phyloP scores from a whole-genome alignment of 2,113 vertebrate species.

The Oreochromis tanganicae region DNA sequence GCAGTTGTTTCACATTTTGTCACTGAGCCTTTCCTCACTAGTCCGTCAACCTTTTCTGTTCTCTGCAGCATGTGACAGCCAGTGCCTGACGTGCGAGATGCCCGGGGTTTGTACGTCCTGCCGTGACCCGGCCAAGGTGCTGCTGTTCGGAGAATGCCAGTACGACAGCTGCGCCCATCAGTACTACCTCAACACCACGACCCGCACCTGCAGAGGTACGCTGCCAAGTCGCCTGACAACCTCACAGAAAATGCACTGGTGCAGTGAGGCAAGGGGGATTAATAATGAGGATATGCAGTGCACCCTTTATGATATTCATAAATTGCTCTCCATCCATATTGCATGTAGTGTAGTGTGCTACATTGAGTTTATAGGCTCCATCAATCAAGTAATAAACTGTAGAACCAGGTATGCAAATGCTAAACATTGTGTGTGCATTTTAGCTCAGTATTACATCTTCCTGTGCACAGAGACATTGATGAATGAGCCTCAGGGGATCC shows the following conservation, averaged over 20 bases:
- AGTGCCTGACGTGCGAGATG: constrained; percentile 81
- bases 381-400: constrained; percentile 39
- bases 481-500: not conserved
- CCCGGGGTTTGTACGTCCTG: constrained; percentile 78
- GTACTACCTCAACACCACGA: constrained; percentile 85
- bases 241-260: not conserved
- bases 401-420: constrained; percentile 24
- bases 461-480: not conserved
- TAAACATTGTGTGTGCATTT: not conserved
- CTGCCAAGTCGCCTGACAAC: not conserved
- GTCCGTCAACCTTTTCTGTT: not conserved
- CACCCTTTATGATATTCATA: constrained; percentile 20
- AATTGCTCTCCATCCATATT: constrained; percentile 30
- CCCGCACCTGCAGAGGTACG: constrained; percentile 83
- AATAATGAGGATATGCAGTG: not conserved
- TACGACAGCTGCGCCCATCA: constrained; percentile 86
- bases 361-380: constrained; percentile 2
- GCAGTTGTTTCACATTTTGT: not conserved
- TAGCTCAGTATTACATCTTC: not conserved
- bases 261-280: not conserved
- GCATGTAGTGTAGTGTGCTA: not conserved
- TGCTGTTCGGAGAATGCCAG: constrained; percentile 90
- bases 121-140: constrained; percentile 80
- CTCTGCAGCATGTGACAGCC: constrained; percentile 75
- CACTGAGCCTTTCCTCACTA: not conserved